phyloP scores from a whole-genome alignment of 2,113 vertebrate species.

The Cyprinodon variegatus region DNA sequence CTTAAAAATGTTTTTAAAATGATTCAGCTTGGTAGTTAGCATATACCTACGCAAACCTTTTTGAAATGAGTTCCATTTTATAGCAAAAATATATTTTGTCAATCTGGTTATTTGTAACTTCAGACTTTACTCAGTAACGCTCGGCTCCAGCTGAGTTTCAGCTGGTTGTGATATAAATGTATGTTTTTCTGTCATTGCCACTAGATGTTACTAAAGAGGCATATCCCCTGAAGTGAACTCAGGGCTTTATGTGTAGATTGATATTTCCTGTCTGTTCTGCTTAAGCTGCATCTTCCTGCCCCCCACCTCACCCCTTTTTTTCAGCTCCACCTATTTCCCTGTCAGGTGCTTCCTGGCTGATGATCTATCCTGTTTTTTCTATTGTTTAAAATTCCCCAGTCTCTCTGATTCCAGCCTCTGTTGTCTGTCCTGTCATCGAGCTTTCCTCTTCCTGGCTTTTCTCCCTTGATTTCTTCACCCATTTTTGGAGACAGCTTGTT shows the following conservation, averaged over 20 bases:
- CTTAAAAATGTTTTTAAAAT: background rate
- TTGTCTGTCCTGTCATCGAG: conserved; percentile 46
- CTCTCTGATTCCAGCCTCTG: conserved; percentile 36
- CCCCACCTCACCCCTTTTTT: background rate
- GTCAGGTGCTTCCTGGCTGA: conserved; percentile 56
- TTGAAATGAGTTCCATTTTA: background rate
- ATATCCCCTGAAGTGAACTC: background rate
- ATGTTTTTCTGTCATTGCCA: conserved; percentile 17
- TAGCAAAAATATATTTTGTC: background rate
- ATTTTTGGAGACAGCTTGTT: background rate
- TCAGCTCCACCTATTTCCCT: conserved; percentile 40
- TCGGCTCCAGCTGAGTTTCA: too few relatives aligned
- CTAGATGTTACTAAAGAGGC: conserved; percentile 37
- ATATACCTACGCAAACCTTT: background rate
- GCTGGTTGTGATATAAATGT: background rate
- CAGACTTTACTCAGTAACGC: too few relatives aligned
- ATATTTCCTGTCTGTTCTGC: background rate
- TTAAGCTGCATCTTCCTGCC: conserved; percentile 41
- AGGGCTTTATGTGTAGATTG: background rate
- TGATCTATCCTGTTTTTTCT: conserved; percentile 43
- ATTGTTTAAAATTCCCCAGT: conserved; percentile 58
- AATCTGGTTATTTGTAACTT: background rate
- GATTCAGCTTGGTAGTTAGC: background rate
- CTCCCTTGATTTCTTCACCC: background rate
- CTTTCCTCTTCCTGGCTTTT: conserved; percentile 36